Percentiles rank a stretch among this genome's conserved stretches.
Conservation (phyloP, 2,113 vertebrate genomes). For the Bufo gargarizans region DNA sequence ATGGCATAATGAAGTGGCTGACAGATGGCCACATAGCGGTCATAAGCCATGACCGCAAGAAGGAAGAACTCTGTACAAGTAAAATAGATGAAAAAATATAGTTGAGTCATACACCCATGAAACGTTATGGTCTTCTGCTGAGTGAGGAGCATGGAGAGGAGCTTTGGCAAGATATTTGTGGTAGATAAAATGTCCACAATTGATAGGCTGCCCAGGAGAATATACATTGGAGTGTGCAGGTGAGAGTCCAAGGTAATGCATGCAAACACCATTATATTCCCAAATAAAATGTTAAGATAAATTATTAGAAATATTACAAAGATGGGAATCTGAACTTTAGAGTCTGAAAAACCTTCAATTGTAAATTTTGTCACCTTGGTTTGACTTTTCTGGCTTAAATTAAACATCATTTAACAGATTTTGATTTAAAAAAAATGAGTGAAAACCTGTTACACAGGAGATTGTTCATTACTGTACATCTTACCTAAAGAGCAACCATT, state of each 20-base stretch:
- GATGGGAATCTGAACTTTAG: neutral
- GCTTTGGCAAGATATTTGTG: constrained; percentile 29
- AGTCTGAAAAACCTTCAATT: constrained; percentile 3
- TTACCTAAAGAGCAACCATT: too few relatives aligned
- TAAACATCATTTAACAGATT: neutral
- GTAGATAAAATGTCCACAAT: constrained; percentile 24
- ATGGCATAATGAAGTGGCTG: constrained; percentile 33
- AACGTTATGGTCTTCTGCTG: constrained; percentile 18
- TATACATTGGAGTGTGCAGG: constrained; percentile 51
- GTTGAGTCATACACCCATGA: constrained; percentile 3
- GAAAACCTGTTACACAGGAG: too few relatives aligned
- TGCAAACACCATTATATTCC: constrained; percentile 4
- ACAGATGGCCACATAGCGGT: constrained; percentile 49
- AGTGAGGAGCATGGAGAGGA: constrained; percentile 17
- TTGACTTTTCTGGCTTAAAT: neutral
- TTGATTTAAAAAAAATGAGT: neutral
- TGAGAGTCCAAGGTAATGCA: neutral
- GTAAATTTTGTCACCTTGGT: neutral
- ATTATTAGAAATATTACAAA: constrained; percentile 25
- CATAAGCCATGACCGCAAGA: constrained; percentile 39
- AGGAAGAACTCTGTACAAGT: constrained; percentile 41
- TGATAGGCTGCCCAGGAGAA: constrained; percentile 19
- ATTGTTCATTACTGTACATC: too few relatives aligned
- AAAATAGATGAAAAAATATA: constrained; percentile 40
- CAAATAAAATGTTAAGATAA: constrained; percentile 18